Evolutionary conservation across 2,797 vertebrate genomes (phyloP), one percentile per base, ranked within the genome.

Genomic region (Poeciliopsis gracilis): DNA sequence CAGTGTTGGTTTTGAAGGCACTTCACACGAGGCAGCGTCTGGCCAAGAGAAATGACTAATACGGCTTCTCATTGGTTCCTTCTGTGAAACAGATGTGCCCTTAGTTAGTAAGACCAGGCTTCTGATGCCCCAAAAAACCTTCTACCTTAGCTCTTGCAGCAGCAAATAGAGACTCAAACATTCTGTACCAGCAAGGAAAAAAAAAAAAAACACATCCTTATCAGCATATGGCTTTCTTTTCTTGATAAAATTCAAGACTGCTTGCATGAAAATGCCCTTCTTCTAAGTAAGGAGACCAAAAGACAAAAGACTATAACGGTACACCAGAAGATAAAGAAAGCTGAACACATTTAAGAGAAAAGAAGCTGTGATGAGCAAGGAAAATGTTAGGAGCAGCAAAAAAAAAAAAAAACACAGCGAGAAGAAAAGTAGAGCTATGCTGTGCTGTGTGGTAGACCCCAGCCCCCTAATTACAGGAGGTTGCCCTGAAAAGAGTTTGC

Each of bases 391-490:
- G 72, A 36, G 9, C 45, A 80, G 76, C 41, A 43, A 53, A 77
- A 73, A 20, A 77, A 73, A 23, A 51, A 51, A n/a, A 53, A 53
- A 4, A 81, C 9, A 41, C 28, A 61, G 49, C 73, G 59, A 74
- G 66, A 76, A 81, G 79, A 83, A 83, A 84, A 83, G 46, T 88
- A n/a, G 82, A 82, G 87, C 84, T 84, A 91, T 91, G 88, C 81
- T 91, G 87, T 89, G 86, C 92, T 84, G 84, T 91, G 91, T 83
- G 87, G 89, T 88, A 86, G 90, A 94, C 95, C 93, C 92, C 94
- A 95, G 93, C 94, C 94, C 93, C 95, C 93, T 95, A 96, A 96
- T 95, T 96, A 96, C 93, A 92, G 88, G 92, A 95, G 93, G 93
- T 93, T 90, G 94, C 94, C 93, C 94, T 95, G 95, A 96, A 96